Percentiles rank a stretch among this genome's conserved stretches.
Evolutionary conservation across 2,113 vertebrate species (phyloP).

Genomic region (Neodontobutis hainanensis): DNA sequence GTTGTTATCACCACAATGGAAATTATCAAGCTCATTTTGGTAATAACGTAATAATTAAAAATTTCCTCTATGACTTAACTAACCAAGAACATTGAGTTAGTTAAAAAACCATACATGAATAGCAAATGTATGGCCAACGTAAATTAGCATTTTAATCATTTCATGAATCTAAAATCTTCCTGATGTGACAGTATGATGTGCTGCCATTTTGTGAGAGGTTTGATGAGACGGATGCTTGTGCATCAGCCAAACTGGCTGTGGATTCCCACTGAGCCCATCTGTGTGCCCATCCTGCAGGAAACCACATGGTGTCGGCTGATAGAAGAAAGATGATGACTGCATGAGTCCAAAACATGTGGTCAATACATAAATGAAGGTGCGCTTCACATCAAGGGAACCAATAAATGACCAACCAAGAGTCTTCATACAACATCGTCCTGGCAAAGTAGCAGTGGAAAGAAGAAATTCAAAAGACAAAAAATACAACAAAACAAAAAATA

Average conservation of each 20-base stretch:
- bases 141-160: slow-evolving; percentile 68
- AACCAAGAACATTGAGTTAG: slow-evolving; percentile 32
- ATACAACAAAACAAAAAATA: too few species aligned
- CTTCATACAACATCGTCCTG: not conserved
- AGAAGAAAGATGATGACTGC: slow-evolving; percentile 53
- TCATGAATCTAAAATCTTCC: slow-evolving; percentile 55
- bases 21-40: too few species aligned
- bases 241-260: slow-evolving; percentile 39
- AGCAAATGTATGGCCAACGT: slow-evolving; percentile 33
- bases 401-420: slow-evolving; percentile 14
- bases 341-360: slow-evolving; percentile 67
- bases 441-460: not conserved
- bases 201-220: slow-evolving; percentile 55
- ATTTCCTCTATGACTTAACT: not conserved
- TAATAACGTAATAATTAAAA: too few species aligned
- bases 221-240: slow-evolving; percentile 37
- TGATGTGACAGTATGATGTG: slow-evolving; percentile 66
- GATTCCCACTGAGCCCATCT: slow-evolving; percentile 70
- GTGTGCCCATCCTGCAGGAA: slow-evolving; percentile 62
- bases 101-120: slow-evolving; percentile 37
- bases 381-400: slow-evolving; percentile 2
- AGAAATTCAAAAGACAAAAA: not conserved
- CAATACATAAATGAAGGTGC: slow-evolving; percentile 51
- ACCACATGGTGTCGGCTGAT: slow-evolving; percentile 48
- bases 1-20: slow-evolving; percentile 35